Conservation (phyloP, 2,888 invertebrate genomes). For the Onchidella celtica region DNA sequence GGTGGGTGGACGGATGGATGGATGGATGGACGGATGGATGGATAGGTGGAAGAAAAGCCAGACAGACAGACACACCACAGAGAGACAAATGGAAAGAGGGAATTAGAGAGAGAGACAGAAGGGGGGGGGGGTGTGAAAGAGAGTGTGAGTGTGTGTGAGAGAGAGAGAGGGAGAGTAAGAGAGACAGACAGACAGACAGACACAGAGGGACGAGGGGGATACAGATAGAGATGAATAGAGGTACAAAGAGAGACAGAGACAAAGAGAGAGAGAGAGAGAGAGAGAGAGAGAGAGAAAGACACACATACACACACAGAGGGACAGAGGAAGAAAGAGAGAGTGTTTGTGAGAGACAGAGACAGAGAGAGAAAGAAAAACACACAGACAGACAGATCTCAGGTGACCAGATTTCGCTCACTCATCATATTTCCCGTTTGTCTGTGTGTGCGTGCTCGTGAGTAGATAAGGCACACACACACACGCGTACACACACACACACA, state of each 20-base stretch:
- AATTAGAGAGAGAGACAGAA: slow-evolving; percentile 6
- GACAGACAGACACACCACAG: not conserved
- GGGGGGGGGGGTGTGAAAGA: no score
- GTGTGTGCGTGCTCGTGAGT: no score
- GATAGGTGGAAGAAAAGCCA: no score
- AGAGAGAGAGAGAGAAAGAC: slow-evolving; percentile 5
- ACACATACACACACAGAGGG: no score
- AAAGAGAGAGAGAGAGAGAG: not conserved
- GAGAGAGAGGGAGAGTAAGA: slow-evolving; percentile 30
- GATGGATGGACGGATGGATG: no score
- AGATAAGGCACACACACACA: no score
- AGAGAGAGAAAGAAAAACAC: no score
- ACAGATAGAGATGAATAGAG: not conserved
- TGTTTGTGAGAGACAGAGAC: slow-evolving; percentile 22
- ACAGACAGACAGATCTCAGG: slow-evolving; percentile 10
- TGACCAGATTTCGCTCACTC: not conserved
- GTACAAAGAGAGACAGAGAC: no score
- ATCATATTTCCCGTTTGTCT: not conserved
- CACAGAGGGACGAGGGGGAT: slow-evolving; percentile 7
- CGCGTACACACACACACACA: no score
- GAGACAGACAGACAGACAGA: slow-evolving; percentile 24
- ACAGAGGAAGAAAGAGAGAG: not conserved
- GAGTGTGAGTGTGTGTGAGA: slow-evolving; percentile 1
- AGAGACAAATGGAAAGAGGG: slow-evolving; percentile 21
- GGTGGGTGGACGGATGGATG: no score